phyloP scores from a whole-genome alignment of 2,113 vertebrate species.

The Prochilodus magdalenae region DNA sequence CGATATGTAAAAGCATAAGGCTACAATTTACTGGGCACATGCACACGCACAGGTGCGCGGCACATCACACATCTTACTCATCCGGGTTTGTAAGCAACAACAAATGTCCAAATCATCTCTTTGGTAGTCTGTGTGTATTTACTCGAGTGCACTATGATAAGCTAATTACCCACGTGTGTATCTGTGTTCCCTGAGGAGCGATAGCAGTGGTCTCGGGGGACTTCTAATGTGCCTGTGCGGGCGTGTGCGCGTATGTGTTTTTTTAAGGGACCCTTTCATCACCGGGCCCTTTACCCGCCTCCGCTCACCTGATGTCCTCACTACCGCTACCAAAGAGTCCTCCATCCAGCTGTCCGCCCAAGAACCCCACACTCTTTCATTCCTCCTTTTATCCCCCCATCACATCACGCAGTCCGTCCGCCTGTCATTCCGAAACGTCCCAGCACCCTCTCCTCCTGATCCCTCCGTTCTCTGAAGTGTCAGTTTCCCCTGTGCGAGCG shows the following conservation, averaged over 20 bases:
- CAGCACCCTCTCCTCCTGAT: constrained; percentile 41
- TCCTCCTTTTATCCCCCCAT: constrained; percentile 32
- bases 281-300: constrained; percentile 34
- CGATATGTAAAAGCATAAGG: background rate
- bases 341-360: constrained; percentile 25
- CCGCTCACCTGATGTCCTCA: constrained; percentile 29
- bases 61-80: background rate
- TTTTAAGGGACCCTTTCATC: constrained; percentile 27
- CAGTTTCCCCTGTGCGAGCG: constrained; percentile 46
- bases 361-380: constrained; percentile 25
- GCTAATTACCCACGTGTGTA: constrained; percentile 25
- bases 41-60: background rate
- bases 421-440: constrained; percentile 34
- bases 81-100: constrained; percentile 3
- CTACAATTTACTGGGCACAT: background rate
- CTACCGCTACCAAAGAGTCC: constrained; percentile 36
- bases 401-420: constrained; percentile 29
- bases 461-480: constrained; percentile 52
- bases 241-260: background rate
- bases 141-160: constrained; percentile 27
- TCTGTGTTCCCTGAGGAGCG: constrained; percentile 25
- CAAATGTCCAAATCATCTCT: constrained; percentile 9
- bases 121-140: constrained; percentile 35
- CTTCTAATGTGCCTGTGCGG: background rate
- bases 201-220: constrained; percentile 26